phyloP scores from a whole-genome alignment of 2,797 vertebrate genomes.

The Sebastes vulpes region DNA sequence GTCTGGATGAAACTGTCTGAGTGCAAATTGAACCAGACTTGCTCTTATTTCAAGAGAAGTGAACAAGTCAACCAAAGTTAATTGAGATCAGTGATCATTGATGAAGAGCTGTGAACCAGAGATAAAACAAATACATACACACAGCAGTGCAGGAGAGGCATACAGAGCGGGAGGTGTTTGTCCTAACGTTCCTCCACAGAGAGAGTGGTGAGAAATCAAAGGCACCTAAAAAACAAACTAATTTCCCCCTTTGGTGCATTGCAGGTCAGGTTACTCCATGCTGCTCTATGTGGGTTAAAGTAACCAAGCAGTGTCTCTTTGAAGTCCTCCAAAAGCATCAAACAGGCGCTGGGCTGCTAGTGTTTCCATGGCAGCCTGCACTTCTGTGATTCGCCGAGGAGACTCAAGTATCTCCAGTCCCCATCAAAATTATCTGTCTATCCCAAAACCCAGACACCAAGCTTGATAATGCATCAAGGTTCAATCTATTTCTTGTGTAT shows the following conservation, averaged over 20 bases:
- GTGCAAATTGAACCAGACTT: constrained; percentile 18
- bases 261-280: constrained; percentile 54
- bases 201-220: constrained; percentile 28
- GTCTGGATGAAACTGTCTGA: constrained; percentile 12
- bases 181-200: not conserved
- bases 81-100: constrained; percentile 1
- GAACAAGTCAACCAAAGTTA: not conserved
- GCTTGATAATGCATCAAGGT: not conserved
- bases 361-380: constrained; percentile 67
- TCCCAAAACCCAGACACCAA: not conserved
- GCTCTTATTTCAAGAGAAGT: constrained; percentile 3
- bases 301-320: constrained; percentile 56
- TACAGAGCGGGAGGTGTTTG: not conserved
- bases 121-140: not conserved
- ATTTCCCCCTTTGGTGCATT: constrained; percentile 53
- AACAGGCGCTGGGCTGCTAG: constrained; percentile 34
- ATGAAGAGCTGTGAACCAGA: not conserved
- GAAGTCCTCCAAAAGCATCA: constrained; percentile 66
- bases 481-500: not conserved
- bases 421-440: constrained; percentile 8
- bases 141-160: not conserved
- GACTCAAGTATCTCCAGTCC: constrained; percentile 5
- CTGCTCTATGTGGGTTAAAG: constrained; percentile 59
- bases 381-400: constrained; percentile 22
- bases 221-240: constrained; percentile 60